Evolutionary conservation across 2,888 invertebrate genomes (phyloP), one percentile per base, ranked within the genome.

Genomic region (Agapostemon virescens): DNA sequence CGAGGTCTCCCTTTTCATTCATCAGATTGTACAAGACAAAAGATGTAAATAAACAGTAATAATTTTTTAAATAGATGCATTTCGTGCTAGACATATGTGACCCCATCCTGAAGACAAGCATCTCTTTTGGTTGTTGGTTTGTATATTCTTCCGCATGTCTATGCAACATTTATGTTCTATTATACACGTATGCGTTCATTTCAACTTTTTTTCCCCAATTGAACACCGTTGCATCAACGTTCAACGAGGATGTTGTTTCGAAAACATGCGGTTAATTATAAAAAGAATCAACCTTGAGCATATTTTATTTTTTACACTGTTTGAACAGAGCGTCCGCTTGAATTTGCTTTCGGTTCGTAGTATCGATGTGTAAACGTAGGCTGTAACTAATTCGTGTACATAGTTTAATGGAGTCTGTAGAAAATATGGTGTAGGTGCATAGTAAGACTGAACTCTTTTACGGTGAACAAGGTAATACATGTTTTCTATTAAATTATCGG

Each of bases 11-110:
- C n/a, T 49, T 49, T 49, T 49, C n/a, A 11, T 11, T 49, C 49
- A n/a, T n/a, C n/a, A n/a, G n/a, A 49, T 61, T 78, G 77, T 83
- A 63, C 9, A 55, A 70, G n/a, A n/a, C n/a, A 71, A 63, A 67
- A n/a, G 49, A 20, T 79, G 68, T 82, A 73, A 78, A 80, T 74
- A 81, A 76, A 86, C 71, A 79, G 23, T 75, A 1, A 68, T 77
- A 67, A 45, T 61, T 76, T 79, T 49, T 45, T n/a, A 52, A 55
- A 64, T 69, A 20, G 49, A 70, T 33, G 66, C 20, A 4, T 64
- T 58, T 26, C 42, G 49, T 63, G 68, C 52, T 71, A 77, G 68
- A 72, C 33, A 49, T n/a, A n/a, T 38, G 38, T 66, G 64, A 69
- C 66, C 52, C 26, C 38, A 66, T 38, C 73, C 80, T 67, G 64